Evolutionary conservation across 2,797 vertebrate genomes (phyloP).

Genomic region (Rhodeus uyekii): DNA sequence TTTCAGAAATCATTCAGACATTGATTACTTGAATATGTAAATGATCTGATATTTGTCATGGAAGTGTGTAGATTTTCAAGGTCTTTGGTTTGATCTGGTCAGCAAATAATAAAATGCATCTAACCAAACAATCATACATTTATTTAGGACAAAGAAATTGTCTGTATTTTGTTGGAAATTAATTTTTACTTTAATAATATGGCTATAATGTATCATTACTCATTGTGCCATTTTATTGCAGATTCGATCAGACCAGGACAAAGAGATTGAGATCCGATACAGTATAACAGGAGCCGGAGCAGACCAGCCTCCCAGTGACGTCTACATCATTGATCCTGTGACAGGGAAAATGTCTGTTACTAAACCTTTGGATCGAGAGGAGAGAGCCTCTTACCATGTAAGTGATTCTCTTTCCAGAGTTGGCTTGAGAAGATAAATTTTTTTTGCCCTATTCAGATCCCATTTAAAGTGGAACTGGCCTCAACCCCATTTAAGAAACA

Average conservation of each 20-base stretch:
- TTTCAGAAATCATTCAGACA: constrained; percentile 1
- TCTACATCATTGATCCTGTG: constrained; percentile 96
- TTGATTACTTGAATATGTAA: neutral
- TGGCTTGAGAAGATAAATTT: neutral
- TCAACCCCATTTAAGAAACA: constrained; percentile 18
- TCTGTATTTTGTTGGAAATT: neutral
- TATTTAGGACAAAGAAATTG: too few relatives aligned
- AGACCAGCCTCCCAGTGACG: constrained; percentile 94
- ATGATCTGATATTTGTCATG: neutral
- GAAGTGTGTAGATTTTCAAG: neutral
- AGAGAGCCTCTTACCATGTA: constrained; percentile 94
- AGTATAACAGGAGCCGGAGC: constrained; percentile 97
- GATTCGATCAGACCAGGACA: constrained; percentile 98
- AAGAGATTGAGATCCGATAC: constrained; percentile 95
- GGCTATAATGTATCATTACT: neutral
- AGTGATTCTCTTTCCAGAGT: constrained; percentile 61
- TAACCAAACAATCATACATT: neutral
- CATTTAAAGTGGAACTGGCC: constrained; percentile 20
- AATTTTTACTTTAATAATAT: neutral
- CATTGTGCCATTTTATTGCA: constrained; percentile 65
- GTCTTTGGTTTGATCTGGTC: neutral
- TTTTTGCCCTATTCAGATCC: constrained; percentile 4
- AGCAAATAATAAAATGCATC: neutral
- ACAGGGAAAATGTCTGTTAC: constrained; percentile 97
- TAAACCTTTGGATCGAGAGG: constrained; percentile 93